Base-by-base conservation (phyloP, 2,113 vertebrate genomes). In the Heterotis niloticus region DNA sequence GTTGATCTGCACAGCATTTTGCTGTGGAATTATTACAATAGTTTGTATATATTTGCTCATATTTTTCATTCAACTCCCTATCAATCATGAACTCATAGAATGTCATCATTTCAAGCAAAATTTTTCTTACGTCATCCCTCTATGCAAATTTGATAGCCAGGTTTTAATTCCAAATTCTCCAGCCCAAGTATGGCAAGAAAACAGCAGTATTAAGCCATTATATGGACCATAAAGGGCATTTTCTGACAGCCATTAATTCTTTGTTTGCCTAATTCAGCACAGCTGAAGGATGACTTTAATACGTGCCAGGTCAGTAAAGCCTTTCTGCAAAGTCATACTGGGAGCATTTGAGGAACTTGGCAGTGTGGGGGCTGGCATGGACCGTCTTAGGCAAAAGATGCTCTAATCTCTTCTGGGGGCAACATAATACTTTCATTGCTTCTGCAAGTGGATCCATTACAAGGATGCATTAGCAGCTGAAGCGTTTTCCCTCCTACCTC, bases 401-500 rank as follows among this genome's bases (percentile, higher is more conserved):
- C 10, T 13, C 75, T 79, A 51, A 71, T 75, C 73, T 76, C 73
- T 79, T 76, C 44, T 23, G 71, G 56, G 75, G 62, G 62, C 51
- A 65, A 71, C 52, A 69, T 71, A 70, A 82, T 79, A 69, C 70
- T 28, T 67, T 64, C 65, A 77, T 51, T 74, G 74, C 66, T 24
- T 56, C 44, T 71, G 66, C 54, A 29, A 67, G 23, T 59, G 23
- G 28, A 44, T 82, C 77, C 81, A 82, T 82, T 79, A 82, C 7
- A 56, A 76, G 81, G 51, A 78, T 51, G 59, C 74, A 82, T 82
- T 82, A 79, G 81, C 24, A 44, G 74, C 78, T 75, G 20, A 65
- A 81, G 70, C 78, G 28, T 62, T 64, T 76, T 56, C 73, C 14
- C 28, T 70, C 64, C 20, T 20, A 18, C 54, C 65, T 28, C 72